phyloP scores from a whole-genome alignment of 2,113 vertebrate genomes.

The Sinocyclocheilus anophthalmus region DNA sequence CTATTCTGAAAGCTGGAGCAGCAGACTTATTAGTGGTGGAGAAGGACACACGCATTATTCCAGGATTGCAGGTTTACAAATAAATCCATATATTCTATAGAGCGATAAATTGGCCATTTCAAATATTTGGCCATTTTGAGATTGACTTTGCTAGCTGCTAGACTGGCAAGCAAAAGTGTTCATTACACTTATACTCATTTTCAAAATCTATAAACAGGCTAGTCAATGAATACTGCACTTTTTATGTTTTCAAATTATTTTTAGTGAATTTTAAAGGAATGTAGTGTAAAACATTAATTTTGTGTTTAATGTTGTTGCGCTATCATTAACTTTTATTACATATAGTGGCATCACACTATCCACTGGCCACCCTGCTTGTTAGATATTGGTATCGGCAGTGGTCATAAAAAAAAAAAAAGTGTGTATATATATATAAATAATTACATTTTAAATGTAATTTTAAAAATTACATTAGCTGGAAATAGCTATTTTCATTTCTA shows the following conservation, averaged over 20 bases:
- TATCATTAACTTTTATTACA: background rate
- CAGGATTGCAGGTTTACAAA: constrained; percentile 86
- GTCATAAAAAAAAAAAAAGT: background rate
- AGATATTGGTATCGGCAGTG: background rate
- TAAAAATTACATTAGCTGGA: no score
- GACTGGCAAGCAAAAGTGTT: background rate
- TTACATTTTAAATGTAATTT: no score
- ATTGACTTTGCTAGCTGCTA: background rate
- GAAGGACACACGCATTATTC: constrained; percentile 92
- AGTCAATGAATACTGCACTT: background rate
- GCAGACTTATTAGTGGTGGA: constrained; percentile 90
- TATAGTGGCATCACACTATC: background rate
- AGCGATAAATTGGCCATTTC: background rate
- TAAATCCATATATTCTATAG: background rate
- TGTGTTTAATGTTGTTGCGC: background rate
- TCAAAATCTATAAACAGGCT: background rate
- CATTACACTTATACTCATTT: background rate
- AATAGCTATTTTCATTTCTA: no score
- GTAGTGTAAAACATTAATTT: background rate
- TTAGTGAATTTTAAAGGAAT: background rate
- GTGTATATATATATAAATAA: no score
- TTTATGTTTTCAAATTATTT: background rate
- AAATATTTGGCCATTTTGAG: background rate
- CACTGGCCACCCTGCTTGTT: background rate
- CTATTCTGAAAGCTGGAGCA: constrained; percentile 84